A percentile compares a stretch with the other conserved stretches of the same genome.
phyloP scores from a whole-genome alignment of 2,797 vertebrate genomes.

The Hoplostethus mediterraneus region DNA sequence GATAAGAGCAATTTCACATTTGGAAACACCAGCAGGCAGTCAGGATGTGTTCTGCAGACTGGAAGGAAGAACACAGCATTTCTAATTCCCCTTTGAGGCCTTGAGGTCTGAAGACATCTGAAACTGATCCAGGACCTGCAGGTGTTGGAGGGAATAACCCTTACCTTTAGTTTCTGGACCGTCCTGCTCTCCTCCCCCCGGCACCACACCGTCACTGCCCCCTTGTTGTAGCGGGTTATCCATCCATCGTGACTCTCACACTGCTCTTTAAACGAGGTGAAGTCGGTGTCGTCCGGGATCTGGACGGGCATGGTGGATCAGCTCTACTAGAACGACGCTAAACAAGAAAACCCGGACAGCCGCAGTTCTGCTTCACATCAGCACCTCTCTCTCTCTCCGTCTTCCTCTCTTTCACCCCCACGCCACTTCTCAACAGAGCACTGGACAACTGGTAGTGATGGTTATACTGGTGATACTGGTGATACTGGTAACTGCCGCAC shows the following conservation, averaged over 20 bases:
- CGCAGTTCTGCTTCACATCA: conserved; percentile 2
- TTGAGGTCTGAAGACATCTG: too few species aligned
- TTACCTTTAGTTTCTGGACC: conserved; percentile 90
- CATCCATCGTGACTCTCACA: conserved; percentile 87
- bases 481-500: too few species aligned
- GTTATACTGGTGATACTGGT: too few species aligned
- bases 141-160: conserved; percentile 5
- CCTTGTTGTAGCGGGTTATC: conserved; percentile 87
- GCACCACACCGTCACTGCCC: conserved; percentile 87
- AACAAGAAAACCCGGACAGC: neutral
- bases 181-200: conserved; percentile 81
- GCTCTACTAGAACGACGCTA: neutral
- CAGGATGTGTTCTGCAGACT: too few species aligned
- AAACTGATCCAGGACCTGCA: too few species aligned
- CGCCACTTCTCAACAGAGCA: too few species aligned
- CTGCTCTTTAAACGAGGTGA: conserved; percentile 89
- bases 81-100: too few species aligned
- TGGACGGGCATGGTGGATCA: conserved; percentile 84
- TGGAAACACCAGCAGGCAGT: too few species aligned
- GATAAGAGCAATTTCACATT: too few species aligned
- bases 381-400: neutral
- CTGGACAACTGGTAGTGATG: too few species aligned
- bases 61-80: too few species aligned
- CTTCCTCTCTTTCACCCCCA: neutral
- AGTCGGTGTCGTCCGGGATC: conserved; percentile 89